Conservation (phyloP, 2,888 invertebrate species). For the Phaonia tiefii region DNA sequence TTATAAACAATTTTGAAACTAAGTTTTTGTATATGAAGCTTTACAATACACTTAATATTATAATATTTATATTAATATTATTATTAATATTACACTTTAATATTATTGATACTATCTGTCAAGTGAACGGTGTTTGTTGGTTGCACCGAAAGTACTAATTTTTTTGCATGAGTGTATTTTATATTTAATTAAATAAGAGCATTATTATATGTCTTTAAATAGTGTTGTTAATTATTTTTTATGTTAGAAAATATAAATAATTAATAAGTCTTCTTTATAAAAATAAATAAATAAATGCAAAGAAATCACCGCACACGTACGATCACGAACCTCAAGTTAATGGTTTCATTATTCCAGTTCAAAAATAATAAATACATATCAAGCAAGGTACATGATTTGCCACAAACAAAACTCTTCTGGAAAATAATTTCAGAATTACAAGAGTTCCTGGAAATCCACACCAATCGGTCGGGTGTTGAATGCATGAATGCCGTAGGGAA, state of each 20-base stretch:
- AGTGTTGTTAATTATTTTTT: constrained; percentile 20
- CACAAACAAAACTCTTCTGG: constrained; percentile 26
- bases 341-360: constrained; percentile 49
- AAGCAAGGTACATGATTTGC: constrained; percentile 52
- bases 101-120: too few species aligned
- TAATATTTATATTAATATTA: too few species aligned
- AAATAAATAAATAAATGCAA: too few species aligned
- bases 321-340: constrained; percentile 1
- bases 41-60: too few species aligned
- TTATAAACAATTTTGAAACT: too few species aligned
- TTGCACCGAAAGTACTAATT: neutral
- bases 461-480: constrained; percentile 37
- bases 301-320: constrained; percentile 9
- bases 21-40: too few species aligned
- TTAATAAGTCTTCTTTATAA: constrained; percentile 7
- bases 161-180: constrained; percentile 11
- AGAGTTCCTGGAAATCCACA: constrained; percentile 56
- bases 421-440: constrained; percentile 43
- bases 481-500: neutral
- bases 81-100: too few species aligned
- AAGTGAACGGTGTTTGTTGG: neutral
- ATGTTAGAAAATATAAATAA: constrained; percentile 41
- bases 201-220: constrained; percentile 8
- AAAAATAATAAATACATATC: neutral
- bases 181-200: neutral